These are phyloP conservation scores for Odontamblyopus rebecca DNA, from an alignment of 2,797 vertebrate genomes.

Conservation along the genomic window DNA sequence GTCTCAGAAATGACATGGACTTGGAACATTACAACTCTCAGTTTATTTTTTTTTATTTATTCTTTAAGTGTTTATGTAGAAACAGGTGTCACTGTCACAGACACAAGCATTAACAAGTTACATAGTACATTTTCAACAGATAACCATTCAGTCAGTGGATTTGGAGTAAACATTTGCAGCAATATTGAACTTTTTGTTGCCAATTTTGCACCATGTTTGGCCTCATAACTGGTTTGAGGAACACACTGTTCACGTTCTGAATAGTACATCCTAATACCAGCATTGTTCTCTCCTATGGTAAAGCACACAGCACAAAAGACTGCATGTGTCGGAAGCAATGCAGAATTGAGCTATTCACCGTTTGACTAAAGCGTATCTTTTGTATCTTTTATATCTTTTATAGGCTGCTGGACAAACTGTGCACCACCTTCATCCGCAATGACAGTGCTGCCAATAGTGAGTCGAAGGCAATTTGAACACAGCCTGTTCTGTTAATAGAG, in stretches of 20 bases:
- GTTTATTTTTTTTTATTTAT: too few relatives aligned
- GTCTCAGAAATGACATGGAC: too few relatives aligned
- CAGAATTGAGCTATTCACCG: not conserved
- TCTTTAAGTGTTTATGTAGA: too few relatives aligned
- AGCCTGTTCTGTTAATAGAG: not conserved
- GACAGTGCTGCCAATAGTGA: not conserved
- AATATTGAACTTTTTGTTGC: not conserved
- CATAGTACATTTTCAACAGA: not conserved
- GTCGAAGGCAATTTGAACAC: not conserved
- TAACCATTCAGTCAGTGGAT: not conserved
- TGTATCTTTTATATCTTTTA: conserved; percentile 2
- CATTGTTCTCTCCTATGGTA: not conserved
- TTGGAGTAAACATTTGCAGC: not conserved
- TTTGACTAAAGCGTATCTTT: not conserved
- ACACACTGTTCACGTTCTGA: too few relatives aligned
- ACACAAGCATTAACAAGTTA: not conserved
- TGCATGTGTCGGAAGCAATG: not conserved
- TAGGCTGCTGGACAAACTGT: not conserved
- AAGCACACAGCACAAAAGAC: not conserved
- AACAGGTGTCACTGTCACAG: not conserved
- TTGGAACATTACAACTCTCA: too few relatives aligned
- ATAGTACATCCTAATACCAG: too few relatives aligned
- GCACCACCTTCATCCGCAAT: not conserved
- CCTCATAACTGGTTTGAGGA: too few relatives aligned
- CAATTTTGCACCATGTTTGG: too few relatives aligned